Evolutionary conservation across 2,888 invertebrate species (phyloP).

Genomic region (Lasioglossum vierecki): DNA sequence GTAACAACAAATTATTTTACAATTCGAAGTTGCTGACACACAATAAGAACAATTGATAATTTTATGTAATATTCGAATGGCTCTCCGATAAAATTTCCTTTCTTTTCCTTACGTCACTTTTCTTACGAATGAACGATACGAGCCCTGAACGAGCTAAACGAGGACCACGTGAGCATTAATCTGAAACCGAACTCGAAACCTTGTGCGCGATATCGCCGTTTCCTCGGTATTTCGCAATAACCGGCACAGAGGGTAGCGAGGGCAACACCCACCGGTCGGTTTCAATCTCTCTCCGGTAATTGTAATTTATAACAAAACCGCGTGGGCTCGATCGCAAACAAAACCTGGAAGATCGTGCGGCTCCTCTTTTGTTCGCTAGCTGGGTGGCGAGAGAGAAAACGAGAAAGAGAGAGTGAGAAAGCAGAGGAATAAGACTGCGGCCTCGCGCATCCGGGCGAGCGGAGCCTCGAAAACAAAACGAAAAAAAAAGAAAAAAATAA

Average conservation of each 20-base stretch:
- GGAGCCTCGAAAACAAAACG: conserved; percentile 24
- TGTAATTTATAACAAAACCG: conserved; percentile 45
- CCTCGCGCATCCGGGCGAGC: conserved; percentile 54
- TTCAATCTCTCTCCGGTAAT: conserved; percentile 35
- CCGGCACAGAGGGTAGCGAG: background rate
- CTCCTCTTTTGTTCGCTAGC: conserved; percentile 34
- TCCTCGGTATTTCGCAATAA: background rate
- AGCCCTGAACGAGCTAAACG: background rate
- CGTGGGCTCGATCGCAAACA: conserved; percentile 35
- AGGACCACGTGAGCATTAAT: background rate
- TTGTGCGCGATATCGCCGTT: background rate
- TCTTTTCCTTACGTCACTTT: too few relatives aligned
- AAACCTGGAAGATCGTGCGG: conserved; percentile 40
- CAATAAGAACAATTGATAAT: too few relatives aligned
- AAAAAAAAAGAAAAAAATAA: conserved; percentile 40
- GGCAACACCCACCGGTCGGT: conserved; percentile 3
- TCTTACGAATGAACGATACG: too few relatives aligned
- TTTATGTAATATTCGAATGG: too few relatives aligned
- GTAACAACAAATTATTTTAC: too few relatives aligned
- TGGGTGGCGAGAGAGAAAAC: background rate
- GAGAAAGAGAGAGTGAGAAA: background rate
- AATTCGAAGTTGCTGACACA: too few relatives aligned
- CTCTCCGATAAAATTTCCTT: too few relatives aligned
- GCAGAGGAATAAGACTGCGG: conserved; percentile 28
- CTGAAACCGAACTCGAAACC: background rate